Evolutionary conservation across 92 coral and sea anemone species (phyloP).

Genomic region (Paramuricea clavata): DNA sequence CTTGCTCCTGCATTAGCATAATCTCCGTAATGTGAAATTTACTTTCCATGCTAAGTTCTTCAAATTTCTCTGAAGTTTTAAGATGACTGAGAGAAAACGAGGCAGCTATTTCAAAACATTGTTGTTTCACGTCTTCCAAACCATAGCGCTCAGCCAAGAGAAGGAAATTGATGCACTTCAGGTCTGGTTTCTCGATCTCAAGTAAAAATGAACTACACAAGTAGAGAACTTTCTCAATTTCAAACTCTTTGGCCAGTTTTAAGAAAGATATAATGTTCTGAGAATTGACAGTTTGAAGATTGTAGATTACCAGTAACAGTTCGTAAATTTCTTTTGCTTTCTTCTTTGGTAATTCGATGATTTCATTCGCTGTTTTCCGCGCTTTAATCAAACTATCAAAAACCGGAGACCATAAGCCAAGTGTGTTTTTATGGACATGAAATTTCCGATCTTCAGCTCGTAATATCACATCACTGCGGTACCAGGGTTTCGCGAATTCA

Average conservation of each 20-base stretch:
- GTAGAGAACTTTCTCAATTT: slow-evolving; percentile 43
- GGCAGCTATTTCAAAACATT: slow-evolving; percentile 37
- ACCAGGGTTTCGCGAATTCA: slow-evolving; percentile 41
- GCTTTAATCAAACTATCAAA: slow-evolving; percentile 47
- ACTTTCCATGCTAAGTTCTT: slow-evolving; percentile 24
- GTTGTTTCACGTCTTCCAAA: slow-evolving; percentile 45
- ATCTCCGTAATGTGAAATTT: slow-evolving; percentile 33
- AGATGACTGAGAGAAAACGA: slow-evolving; percentile 26
- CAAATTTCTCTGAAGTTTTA: slow-evolving; percentile 26
- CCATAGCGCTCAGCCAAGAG: slow-evolving; percentile 47
- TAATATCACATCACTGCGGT: slow-evolving; percentile 45
- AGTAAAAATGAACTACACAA: slow-evolving; percentile 45
- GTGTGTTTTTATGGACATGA: slow-evolving; percentile 46
- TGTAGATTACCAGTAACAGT: slow-evolving; percentile 35
- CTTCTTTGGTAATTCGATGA: slow-evolving; percentile 43
- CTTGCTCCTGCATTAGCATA: slow-evolving; percentile 15
- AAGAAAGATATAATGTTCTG: slow-evolving; percentile 44
- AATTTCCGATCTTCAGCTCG: slow-evolving; percentile 42
- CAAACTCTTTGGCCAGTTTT: slow-evolving; percentile 43
- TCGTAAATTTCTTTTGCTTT: slow-evolving; percentile 48
- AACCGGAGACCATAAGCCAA: slow-evolving; percentile 43
- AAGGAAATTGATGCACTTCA: slow-evolving; percentile 47
- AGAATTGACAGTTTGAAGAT: slow-evolving; percentile 30
- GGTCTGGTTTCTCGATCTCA: slow-evolving; percentile 39
- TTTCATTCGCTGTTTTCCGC: slow-evolving; percentile 32